These are phyloP conservation scores for Hecatera dysodea DNA, from an alignment of 2,888 invertebrate genomes.

Conservation along the genomic window DNA sequence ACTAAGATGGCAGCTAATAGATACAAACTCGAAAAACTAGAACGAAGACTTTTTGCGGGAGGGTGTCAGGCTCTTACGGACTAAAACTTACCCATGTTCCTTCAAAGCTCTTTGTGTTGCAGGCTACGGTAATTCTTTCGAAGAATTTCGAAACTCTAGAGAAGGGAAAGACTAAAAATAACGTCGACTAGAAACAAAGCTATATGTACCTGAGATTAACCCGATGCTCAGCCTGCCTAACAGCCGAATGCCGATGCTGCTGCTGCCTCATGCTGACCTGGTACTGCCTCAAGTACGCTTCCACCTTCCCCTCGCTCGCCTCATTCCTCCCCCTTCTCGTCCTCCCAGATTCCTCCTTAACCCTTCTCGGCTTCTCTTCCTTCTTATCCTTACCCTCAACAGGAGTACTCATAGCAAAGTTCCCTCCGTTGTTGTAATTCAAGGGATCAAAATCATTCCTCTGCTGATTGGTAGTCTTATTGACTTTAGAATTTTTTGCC, in stretches of 20 bases:
- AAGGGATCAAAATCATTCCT: constrained; percentile 92
- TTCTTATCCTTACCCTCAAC: constrained; percentile 74
- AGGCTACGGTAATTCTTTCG: too few relatives aligned
- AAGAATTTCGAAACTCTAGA: too few relatives aligned
- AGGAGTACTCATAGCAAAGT: constrained; percentile 77
- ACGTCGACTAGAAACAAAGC: not conserved
- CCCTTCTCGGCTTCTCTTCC: constrained; percentile 76
- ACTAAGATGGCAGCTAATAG: not conserved
- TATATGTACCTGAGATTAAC: constrained; percentile 84
- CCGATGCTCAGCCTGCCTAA: constrained; percentile 88
- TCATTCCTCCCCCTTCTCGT: constrained; percentile 76
- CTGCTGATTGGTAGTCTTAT: constrained; percentile 68
- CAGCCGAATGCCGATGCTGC: constrained; percentile 86
- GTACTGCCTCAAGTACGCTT: constrained; percentile 88
- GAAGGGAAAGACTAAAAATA: not conserved
- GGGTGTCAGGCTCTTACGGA: too few relatives aligned
- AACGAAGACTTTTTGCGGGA: too few relatives aligned
- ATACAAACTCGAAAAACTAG: not conserved
- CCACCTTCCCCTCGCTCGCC: constrained; percentile 85
- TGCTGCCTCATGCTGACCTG: constrained; percentile 88
- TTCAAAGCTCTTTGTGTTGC: too few relatives aligned
- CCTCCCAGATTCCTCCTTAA: constrained; percentile 75
- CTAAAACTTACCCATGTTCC: too few relatives aligned
- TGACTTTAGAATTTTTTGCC: constrained; percentile 74
- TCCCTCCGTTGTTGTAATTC: constrained; percentile 91